Evolutionary conservation across 2,797 vertebrate genomes (phyloP).

Genomic region (Cyprinella venusta): DNA sequence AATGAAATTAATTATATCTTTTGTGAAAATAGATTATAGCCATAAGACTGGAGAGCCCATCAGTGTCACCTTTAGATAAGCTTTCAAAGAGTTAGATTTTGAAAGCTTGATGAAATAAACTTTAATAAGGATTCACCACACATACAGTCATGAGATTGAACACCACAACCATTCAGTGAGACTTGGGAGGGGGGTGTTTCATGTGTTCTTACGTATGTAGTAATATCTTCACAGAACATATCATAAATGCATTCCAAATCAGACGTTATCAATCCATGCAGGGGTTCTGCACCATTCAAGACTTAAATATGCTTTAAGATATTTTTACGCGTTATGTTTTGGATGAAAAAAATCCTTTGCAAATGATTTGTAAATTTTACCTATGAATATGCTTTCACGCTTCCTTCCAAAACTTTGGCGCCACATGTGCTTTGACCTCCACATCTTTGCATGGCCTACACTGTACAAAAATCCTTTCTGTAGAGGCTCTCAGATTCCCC

Average conservation of each 20-base stretch:
- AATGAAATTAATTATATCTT: conserved; percentile 50
- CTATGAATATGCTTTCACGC: background rate
- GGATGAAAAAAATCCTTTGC: background rate
- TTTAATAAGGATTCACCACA: background rate
- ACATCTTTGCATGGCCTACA: conserved; percentile 16
- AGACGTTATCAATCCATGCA: background rate
- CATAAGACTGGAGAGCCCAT: conserved; percentile 24
- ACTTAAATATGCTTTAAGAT: background rate
- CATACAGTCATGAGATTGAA: background rate
- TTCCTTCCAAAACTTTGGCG: background rate
- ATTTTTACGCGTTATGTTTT: background rate
- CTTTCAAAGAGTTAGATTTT: conserved; percentile 34
- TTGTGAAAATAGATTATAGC: conserved; percentile 49
- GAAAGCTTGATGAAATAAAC: conserved; percentile 40
- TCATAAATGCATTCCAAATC: background rate
- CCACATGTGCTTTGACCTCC: background rate
- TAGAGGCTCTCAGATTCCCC: conserved; percentile 35
- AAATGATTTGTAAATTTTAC: background rate
- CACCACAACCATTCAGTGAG: background rate
- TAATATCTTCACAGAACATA: background rate
- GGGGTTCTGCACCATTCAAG: background rate
- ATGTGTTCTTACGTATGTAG: background rate
- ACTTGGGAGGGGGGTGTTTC: background rate
- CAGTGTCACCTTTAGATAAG: conserved; percentile 41
- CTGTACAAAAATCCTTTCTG: conserved; percentile 36